Conservation (phyloP, 2,797 vertebrate genomes). For the Diplodus sargus region DNA sequence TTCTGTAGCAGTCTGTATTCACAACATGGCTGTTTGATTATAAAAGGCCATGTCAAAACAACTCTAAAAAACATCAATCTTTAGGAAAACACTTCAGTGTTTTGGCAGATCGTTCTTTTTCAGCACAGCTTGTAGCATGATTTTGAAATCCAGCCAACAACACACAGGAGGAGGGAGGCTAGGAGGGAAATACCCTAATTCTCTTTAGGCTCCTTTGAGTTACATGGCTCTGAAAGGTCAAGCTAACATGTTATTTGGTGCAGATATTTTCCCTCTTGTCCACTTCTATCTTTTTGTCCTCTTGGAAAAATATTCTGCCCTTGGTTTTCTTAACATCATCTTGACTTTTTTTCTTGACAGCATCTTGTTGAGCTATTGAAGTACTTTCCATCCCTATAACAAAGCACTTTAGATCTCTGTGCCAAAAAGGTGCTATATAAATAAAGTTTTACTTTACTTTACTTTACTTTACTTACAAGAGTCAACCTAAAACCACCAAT, state of each 20-base stretch:
- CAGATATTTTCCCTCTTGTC: slow-evolving; percentile 50
- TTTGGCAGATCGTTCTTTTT: slow-evolving; percentile 55
- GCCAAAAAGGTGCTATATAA: no score
- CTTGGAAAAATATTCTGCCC: not conserved
- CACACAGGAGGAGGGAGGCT: slow-evolving; percentile 17
- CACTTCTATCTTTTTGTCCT: slow-evolving; percentile 39
- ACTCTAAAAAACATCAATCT: slow-evolving; percentile 29
- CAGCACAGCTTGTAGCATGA: slow-evolving; percentile 32
- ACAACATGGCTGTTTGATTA: slow-evolving; percentile 41
- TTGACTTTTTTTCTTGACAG: slow-evolving; percentile 11
- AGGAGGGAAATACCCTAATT: slow-evolving; percentile 47
- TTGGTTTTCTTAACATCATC: slow-evolving; percentile 3
- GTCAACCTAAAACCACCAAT: no score
- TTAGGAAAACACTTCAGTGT: slow-evolving; percentile 22
- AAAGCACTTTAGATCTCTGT: no score
- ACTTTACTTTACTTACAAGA: no score
- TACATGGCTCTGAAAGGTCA: slow-evolving; percentile 67
- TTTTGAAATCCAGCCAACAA: slow-evolving; percentile 56
- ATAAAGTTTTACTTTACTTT: no score
- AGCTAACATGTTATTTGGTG: slow-evolving; percentile 58
- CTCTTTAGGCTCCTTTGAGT: slow-evolving; percentile 56
- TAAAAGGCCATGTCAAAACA: slow-evolving; percentile 38
- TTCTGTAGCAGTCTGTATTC: slow-evolving; percentile 19
- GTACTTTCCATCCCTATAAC: not conserved
- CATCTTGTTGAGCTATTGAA: slow-evolving; percentile 12